These are phyloP conservation scores for Philonicus albiceps DNA, from an alignment of 2,888 invertebrate species.

Conservation along the genomic window DNA sequence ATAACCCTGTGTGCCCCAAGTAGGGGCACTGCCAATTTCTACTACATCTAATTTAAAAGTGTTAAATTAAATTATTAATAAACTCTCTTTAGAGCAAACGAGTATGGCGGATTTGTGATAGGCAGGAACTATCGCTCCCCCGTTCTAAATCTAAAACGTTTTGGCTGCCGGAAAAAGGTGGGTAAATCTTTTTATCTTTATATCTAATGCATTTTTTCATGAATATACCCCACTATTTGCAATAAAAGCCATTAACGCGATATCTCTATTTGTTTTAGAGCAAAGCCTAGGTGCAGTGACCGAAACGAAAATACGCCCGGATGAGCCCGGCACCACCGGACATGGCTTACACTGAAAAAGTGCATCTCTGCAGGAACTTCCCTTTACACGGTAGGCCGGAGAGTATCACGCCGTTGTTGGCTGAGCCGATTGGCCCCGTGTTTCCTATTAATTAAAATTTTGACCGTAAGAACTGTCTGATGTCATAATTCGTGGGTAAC, in stretches of 20 bases:
- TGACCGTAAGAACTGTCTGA: not conserved
- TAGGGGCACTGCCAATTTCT: too few relatives aligned
- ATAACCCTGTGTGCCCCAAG: too few relatives aligned
- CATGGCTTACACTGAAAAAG: not conserved
- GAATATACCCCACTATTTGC: not conserved
- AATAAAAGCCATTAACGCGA: not conserved
- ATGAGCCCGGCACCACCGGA: not conserved
- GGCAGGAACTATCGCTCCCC: too few relatives aligned
- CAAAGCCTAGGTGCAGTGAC: not conserved
- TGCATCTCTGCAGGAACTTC: not conserved
- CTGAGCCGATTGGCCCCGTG: not conserved
- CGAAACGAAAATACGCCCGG: not conserved
- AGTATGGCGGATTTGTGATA: not conserved
- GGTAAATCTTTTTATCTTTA: not conserved
- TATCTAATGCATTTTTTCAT: not conserved
- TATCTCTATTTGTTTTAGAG: not conserved
- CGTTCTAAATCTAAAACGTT: too few relatives aligned
- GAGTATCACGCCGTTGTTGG: not conserved
- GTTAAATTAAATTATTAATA: not conserved
- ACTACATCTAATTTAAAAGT: too few relatives aligned
- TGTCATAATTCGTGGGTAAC: slow-evolving; percentile 8
- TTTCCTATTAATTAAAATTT: slow-evolving; percentile 12
- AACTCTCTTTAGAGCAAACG: not conserved
- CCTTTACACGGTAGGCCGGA: not conserved
- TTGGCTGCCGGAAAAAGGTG: not conserved